phyloP scores from a whole-genome alignment of 35 echinoderm and acorn worm genomes.

The Chiridota heheva region DNA sequence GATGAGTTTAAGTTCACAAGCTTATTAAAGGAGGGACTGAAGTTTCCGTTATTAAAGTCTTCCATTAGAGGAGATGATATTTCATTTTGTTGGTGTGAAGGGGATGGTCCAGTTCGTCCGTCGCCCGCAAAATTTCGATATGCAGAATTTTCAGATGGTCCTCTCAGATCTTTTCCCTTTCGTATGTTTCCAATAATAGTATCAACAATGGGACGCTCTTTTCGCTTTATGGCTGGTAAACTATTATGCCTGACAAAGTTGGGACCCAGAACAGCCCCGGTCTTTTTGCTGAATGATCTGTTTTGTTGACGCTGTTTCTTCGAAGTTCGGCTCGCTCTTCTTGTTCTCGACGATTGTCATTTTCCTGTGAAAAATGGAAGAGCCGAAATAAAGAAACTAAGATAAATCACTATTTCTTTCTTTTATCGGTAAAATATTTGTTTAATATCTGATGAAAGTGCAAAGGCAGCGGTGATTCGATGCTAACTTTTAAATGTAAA shows the following conservation, averaged over 20 bases:
- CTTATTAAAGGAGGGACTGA: no score
- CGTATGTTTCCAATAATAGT: constrained; percentile 65
- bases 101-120: background rate
- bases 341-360: constrained; percentile 72
- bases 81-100: no score
- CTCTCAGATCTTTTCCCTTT: constrained; percentile 32
- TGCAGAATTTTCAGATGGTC: background rate
- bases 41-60: no score
- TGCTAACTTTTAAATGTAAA: background rate
- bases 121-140: background rate
- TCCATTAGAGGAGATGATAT: no score
- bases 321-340: constrained; percentile 72
- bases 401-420: background rate
- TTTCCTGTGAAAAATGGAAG: constrained; percentile 67
- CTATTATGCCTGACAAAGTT: constrained; percentile 47
- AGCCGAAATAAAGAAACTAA: background rate
- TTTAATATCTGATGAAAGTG: background rate
- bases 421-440: background rate
- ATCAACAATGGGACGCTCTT: constrained; percentile 67
- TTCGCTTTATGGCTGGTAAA: constrained; percentile 55
- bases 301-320: constrained; percentile 79
- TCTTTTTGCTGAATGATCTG: constrained; percentile 36
- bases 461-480: background rate
- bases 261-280: constrained; percentile 7
- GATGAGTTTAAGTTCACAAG: no score